Evolutionary conservation across 1,140 invertebrate genomes (phyloP), one percentile per base, ranked within the genome.

Genomic region (Philopotamus ludificatus): DNA sequence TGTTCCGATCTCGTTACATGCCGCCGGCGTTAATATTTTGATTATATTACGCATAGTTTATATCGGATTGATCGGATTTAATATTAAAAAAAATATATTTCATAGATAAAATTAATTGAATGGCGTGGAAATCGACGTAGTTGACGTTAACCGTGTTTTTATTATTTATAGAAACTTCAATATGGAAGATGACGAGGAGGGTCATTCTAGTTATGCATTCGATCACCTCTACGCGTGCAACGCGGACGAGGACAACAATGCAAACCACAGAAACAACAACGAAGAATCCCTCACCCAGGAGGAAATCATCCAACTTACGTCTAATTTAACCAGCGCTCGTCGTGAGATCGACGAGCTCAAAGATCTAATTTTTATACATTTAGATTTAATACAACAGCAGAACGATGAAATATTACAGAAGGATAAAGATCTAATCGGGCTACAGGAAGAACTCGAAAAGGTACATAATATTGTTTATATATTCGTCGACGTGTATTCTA

Each of bases 351-450:
- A 23, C 23, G 20, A 20, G 12, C 79, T 87, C 20, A 87, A 86
- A 75, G 84, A 86, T 70, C 75, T 87, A 67, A 70, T 87, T 49
- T 72, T 86, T 2, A 74, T 86, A 21, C 85, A 87, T 74, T 77
- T 87, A 59, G 86, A 87, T 73, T 74, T 87, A 28, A 86, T 87
- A 63, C 86, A 87, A 74, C 86, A 87, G 70, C 86, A 88, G 72
- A 85, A 85, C 39, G 86, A 88, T 71, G 84, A 86, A 68, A 80
- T 87, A 68, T 76, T 84, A 57, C 81, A 80, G 67, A 87, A 87
- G 77, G 86, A 87, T 67, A 84, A 83, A 70, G 77, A 83, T 25
- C 79, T 87, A 20, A 78, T 80, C 45, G 76, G 81, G 45, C 74
- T 87, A n/a, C 77, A 81, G 71, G 80, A 84, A 73, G 86, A 87